Base-by-base conservation (phyloP, 2,113 vertebrate genomes). In the Canis aureus region DNA sequence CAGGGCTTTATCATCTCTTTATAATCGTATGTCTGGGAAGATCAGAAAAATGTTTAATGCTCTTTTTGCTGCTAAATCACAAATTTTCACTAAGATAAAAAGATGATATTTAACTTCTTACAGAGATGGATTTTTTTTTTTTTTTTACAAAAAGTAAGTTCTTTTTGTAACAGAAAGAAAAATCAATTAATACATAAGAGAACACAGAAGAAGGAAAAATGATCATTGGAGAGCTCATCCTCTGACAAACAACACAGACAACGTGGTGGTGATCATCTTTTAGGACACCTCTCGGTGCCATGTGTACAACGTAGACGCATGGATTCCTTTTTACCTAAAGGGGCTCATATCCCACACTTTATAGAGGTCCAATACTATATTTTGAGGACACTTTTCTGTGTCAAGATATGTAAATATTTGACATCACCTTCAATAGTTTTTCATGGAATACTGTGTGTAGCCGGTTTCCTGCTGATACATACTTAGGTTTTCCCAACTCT, bases 231-330 rank as follows among this genome's bases (percentile, higher is more conserved):
- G 51, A 19, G 76, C 49, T 67, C 71, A 10, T 74, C 38, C 20
- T 17, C 20, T 32, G n/a, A 29, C 73, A 49, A 27, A 84, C 13
- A 23, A 27, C 16, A 15, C 4, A 29, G 73, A 2, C 4, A 19
- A 29, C 2, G 2, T 67, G 92, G 76, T 59, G 25, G 32, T 0
- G 11, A 49, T 13, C 2, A 12, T 16, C 1, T 38, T 55, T 83
- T 17, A 16, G 62, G 25, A 57, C 3, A 16, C 8, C 2, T 43
- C 49, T 73, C 1, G 12, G 32, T 8, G n/a, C 1, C 1, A 1
- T 19, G 0, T 5, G 16, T 19, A 1, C 1, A 8, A 1, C 1
- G 0, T 3, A 20, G 66, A 82, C 0, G 0, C 1, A 1, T 29
- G 80, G 73, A 29, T 55, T 90, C 25, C 25, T 11, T 64, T 69